phyloP scores from a whole-genome alignment of 1,140 invertebrate species.

The Drosophila yakuba region DNA sequence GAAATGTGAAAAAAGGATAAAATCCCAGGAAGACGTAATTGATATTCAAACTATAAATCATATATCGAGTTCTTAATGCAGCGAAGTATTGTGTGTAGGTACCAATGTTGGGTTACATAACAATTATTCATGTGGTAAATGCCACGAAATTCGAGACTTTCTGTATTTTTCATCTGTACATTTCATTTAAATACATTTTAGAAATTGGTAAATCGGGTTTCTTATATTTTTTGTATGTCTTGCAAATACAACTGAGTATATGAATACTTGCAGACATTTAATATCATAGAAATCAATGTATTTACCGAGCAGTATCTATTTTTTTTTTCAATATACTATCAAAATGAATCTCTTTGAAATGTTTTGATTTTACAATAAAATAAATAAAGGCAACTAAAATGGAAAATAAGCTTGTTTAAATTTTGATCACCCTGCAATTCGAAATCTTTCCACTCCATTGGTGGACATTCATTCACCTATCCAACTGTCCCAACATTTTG shows the following conservation, averaged over 20 bases:
- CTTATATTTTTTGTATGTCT: constrained; percentile 68
- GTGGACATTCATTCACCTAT: neutral
- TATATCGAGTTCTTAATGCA: constrained; percentile 76
- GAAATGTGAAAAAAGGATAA: constrained; percentile 31
- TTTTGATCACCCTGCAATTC: neutral
- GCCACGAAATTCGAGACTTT: constrained; percentile 72
- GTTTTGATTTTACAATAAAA: constrained; percentile 31
- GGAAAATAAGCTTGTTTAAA: neutral
- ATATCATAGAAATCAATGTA: constrained; percentile 35
- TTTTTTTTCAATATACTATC: constrained; percentile 26
- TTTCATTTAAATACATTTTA: constrained; percentile 50
- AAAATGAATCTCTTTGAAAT: constrained; percentile 21
- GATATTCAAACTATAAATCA: constrained; percentile 61
- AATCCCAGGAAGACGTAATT: constrained; percentile 3
- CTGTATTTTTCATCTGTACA: too few species aligned
- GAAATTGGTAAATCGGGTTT: constrained; percentile 70
- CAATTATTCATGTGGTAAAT: constrained; percentile 76
- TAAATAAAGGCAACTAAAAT: constrained; percentile 40
- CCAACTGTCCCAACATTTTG: neutral
- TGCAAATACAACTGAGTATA: constrained; percentile 55
- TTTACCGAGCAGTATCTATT: constrained; percentile 20
- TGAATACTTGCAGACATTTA: constrained; percentile 42
- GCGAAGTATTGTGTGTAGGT: constrained; percentile 65
- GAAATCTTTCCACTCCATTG: neutral
- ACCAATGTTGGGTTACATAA: constrained; percentile 78